These are phyloP conservation scores for Macrocentrus cingulum DNA, from an alignment of 1,140 invertebrate genomes.

Conservation along the genomic window DNA sequence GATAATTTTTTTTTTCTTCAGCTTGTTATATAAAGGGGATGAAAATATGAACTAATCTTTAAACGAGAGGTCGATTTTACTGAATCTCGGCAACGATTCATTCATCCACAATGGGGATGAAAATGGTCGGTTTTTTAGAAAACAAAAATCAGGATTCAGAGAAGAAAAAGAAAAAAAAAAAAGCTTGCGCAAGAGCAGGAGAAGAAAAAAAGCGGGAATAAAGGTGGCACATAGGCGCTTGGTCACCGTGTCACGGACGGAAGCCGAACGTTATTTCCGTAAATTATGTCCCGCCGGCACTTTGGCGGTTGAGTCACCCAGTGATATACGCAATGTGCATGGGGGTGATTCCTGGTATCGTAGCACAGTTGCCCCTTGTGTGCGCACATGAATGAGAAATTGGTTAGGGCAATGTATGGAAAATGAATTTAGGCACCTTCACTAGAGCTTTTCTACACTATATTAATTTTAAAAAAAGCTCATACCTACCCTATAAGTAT, in stretches of 20 bases:
- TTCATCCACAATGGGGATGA: too few relatives aligned
- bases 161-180: conserved; percentile 12
- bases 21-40: too few relatives aligned
- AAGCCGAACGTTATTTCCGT: conserved; percentile 41
- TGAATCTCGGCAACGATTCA: too few relatives aligned
- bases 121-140: too few relatives aligned
- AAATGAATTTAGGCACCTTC: conserved; percentile 9
- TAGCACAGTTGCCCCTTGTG: too few relatives aligned
- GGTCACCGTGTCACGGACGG: conserved; percentile 19
- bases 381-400: not conserved
- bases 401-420: not conserved
- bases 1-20: too few relatives aligned
- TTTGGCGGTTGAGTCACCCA: conserved; percentile 31
- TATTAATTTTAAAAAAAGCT: too few relatives aligned
- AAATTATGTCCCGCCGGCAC: conserved; percentile 41
- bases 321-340: conserved; percentile 49
- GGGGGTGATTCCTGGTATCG: conserved; percentile 17
- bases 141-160: too few relatives aligned
- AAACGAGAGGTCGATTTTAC: too few relatives aligned
- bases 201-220: not conserved
- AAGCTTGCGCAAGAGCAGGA: not conserved
- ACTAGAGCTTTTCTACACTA: too few relatives aligned
- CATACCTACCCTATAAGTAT: too few relatives aligned
- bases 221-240: conserved; percentile 18
- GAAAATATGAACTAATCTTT: too few relatives aligned